These are phyloP conservation scores for Gracilinanus agilis DNA, from an alignment of 2,113 vertebrate genomes.

Conservation along the genomic window DNA sequence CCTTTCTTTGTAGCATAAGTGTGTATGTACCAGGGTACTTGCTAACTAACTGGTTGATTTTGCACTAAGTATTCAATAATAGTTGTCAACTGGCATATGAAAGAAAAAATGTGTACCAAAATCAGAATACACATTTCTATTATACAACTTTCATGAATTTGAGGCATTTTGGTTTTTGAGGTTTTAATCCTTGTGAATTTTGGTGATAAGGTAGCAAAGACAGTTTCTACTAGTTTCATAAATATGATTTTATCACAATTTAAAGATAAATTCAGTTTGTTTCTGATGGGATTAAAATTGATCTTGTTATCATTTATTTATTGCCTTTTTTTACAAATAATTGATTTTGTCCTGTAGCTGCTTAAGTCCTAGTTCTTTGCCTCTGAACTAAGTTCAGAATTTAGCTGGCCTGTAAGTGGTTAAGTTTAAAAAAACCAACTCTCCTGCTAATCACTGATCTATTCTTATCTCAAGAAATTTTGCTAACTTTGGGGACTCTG, in stretches of 20 bases:
- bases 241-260: not conserved
- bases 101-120: not conserved
- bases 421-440: too few relatives aligned
- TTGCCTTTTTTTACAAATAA: too few relatives aligned
- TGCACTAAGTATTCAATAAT: not conserved
- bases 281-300: not conserved
- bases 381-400: too few relatives aligned
- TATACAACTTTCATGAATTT: not conserved
- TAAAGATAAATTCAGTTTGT: rapidly evolving
- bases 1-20: not conserved
- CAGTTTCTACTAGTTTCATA: not conserved
- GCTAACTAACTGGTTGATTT: not conserved
- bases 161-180: not conserved
- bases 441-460: too few relatives aligned
- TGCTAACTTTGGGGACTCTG: too few relatives aligned
- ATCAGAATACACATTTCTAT: not conserved
- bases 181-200: not conserved
- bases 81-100: not conserved
- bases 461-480: too few relatives aligned
- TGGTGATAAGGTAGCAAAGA: not conserved
- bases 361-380: too few relatives aligned
- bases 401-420: too few relatives aligned
- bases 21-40: not conserved
- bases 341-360: too few relatives aligned
- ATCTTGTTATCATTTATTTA: too few relatives aligned